phyloP scores from a whole-genome alignment of 2,888 invertebrate species.

The Sarcophaga subvicina region DNA sequence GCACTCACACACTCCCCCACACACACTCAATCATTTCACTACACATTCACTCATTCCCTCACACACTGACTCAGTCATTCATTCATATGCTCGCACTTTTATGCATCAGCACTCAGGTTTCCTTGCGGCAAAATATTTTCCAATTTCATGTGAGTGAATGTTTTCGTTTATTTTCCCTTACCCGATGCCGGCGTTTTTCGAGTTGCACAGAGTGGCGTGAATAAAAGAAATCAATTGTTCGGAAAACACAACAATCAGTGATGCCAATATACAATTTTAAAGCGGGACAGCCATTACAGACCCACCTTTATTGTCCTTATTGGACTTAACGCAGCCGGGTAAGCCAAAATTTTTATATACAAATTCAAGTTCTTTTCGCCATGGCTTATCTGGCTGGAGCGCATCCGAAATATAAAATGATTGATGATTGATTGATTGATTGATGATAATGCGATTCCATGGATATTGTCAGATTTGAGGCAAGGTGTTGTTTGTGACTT shows the following conservation, averaged over 20 bases:
- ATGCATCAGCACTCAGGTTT: conserved; percentile 64
- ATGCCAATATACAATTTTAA: conserved; percentile 5
- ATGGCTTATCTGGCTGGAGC: too few species aligned
- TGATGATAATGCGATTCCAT: too few species aligned
- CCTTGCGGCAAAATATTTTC: conserved; percentile 53
- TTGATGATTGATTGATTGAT: too few species aligned
- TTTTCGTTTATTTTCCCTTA: conserved; percentile 18
- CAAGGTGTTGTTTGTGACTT: too few species aligned
- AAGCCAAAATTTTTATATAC: too few species aligned
- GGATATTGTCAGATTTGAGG: too few species aligned
- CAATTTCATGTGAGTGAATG: background rate
- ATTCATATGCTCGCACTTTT: conserved; percentile 55
- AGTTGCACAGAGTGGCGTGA: background rate
- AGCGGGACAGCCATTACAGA: too few species aligned
- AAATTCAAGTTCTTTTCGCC: too few species aligned
- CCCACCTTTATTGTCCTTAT: too few species aligned
- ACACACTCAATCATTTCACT: conserved; percentile 14
- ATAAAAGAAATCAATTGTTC: conserved; percentile 44
- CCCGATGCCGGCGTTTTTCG: background rate
- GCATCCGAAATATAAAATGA: too few species aligned
- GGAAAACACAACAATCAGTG: background rate
- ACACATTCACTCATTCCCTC: conserved; percentile 29
- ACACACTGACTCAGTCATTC: conserved; percentile 8
- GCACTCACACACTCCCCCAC: conserved; percentile 8
- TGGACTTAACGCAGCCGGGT: too few species aligned